These are phyloP conservation scores for Heteractis magnifica DNA, from an alignment of 92 coral and sea anemone genomes.

Conservation along the genomic window DNA sequence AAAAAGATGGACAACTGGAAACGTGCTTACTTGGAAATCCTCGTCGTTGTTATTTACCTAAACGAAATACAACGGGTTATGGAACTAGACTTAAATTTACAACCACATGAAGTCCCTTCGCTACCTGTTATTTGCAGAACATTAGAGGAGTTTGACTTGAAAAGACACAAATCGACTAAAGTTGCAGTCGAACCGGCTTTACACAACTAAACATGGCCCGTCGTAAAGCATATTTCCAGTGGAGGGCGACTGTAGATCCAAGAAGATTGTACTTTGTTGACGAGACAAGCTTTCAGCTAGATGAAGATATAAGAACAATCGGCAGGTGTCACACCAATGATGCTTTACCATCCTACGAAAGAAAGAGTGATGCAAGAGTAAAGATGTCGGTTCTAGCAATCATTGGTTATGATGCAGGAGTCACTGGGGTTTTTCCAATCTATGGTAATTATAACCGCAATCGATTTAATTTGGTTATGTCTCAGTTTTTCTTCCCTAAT, in stretches of 20 bases:
- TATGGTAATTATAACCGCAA: too few species aligned
- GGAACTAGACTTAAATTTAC: too few species aligned
- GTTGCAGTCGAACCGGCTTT: conserved; percentile 2
- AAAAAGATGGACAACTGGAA: too few species aligned
- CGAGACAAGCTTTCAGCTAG: conserved; percentile 33
- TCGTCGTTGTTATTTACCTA: too few species aligned
- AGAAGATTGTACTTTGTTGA: conserved; percentile 30
- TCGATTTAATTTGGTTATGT: conserved; percentile 2
- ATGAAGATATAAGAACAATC: conserved; percentile 7
- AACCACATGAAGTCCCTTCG: too few species aligned
- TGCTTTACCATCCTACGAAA: neutral
- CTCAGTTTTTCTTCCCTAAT: conserved; percentile 13
- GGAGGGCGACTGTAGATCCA: conserved; percentile 40
- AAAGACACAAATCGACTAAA: conserved; percentile 1
- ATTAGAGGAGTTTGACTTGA: neutral
- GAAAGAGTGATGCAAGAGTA: conserved; percentile 15
- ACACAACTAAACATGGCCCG: conserved; percentile 21
- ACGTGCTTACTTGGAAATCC: too few species aligned
- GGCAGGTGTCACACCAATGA: conserved; percentile 19
- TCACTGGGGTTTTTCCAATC: too few species aligned
- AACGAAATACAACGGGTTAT: too few species aligned
- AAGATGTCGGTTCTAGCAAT: conserved; percentile 30
- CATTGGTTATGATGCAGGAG: neutral
- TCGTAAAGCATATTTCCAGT: conserved; percentile 25
- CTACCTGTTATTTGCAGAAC: too few species aligned